Evolutionary conservation across 2,888 invertebrate genomes (phyloP), one percentile per base, ranked within the genome.

Genomic region (Biston stratarius): DNA sequence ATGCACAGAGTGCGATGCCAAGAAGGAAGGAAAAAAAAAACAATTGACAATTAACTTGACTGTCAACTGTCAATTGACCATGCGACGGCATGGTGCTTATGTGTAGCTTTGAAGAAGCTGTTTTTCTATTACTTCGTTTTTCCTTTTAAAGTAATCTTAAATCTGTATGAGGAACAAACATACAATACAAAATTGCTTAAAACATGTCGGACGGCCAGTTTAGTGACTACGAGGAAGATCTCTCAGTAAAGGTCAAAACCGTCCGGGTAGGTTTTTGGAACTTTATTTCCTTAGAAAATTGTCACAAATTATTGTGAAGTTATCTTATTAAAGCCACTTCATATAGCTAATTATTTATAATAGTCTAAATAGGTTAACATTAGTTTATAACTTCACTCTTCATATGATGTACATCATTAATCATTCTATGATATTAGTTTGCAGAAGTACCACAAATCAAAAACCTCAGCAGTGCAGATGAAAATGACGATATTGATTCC

Each of bases 221-320:
- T 70, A 91, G 90, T 84, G 92, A 92, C 74, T 90, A 87, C 65
- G 93, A 93, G 80, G 90, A 88, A 77, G 87, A 91, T 64, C 69
- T 91, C 71, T 79, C 84, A 10, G 76, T 76, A 59, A 90, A 90
- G 82, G 86, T 93, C 77, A 92, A 93, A 73, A 80, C 86, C 1
- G 92, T 93, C 14, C 83, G 89, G 73, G 93, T 93, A 83, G 84
- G 92, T 84, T 60, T 45, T 40, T 49, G 5, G 33, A 38, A 62
- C 36, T 57, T 33, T 55, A 8, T 0, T 6, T 33, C 33, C n/a
- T 24, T 12, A 14, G n/a, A 52, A 14, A 36, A 14, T 52, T n/a
- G 7, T 36, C 6, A 14, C 24, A 14, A 38, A 14, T n/a, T 51
- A 12, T 52, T 36, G 2, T 38, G 5, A 36, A 52, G 14, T 52